Conservation (phyloP, 1,140 invertebrate species). For the Bacillus rossius region DNA sequence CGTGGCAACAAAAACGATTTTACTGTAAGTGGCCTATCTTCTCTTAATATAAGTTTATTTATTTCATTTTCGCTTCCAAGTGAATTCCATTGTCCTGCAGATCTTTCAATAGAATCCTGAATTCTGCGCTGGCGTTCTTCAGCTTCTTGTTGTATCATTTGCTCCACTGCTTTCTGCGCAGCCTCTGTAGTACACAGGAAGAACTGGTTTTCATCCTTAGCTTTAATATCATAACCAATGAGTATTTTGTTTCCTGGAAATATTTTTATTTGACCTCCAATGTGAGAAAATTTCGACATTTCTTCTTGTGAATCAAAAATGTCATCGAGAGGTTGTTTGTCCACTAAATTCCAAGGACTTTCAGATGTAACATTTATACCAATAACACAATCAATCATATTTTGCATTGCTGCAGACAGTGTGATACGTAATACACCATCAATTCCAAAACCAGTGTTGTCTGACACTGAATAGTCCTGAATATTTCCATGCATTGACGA, state of each 20-base stretch:
- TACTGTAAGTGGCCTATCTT: constrained; percentile 44
- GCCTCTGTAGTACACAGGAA: constrained; percentile 58
- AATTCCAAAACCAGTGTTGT: constrained; percentile 44
- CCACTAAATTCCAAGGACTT: constrained; percentile 62
- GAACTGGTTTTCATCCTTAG: constrained; percentile 55
- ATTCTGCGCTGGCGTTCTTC: constrained; percentile 55
- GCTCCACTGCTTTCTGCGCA: constrained; percentile 41
- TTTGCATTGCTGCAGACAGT: constrained; percentile 43
- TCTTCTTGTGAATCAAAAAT: constrained; percentile 32
- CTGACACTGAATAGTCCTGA: not conserved
- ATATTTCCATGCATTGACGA: too few relatives aligned
- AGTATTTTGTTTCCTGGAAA: constrained; percentile 53
- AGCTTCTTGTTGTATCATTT: constrained; percentile 50
- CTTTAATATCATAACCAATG: constrained; percentile 60
- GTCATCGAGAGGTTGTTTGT: constrained; percentile 55
- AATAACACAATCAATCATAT: constrained; percentile 44
- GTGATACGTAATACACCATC: constrained; percentile 38
- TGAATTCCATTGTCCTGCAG: constrained; percentile 50
- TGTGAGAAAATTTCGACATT: constrained; percentile 52
- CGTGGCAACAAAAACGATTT: not conserved
- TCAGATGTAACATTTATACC: constrained; percentile 58
- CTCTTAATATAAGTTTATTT: constrained; percentile 45
- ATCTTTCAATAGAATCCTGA: constrained; percentile 55
- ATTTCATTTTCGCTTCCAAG: constrained; percentile 59
- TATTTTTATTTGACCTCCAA: constrained; percentile 45